phyloP scores from a whole-genome alignment of 2,888 invertebrate species.

The Parochlus steinenii region DNA sequence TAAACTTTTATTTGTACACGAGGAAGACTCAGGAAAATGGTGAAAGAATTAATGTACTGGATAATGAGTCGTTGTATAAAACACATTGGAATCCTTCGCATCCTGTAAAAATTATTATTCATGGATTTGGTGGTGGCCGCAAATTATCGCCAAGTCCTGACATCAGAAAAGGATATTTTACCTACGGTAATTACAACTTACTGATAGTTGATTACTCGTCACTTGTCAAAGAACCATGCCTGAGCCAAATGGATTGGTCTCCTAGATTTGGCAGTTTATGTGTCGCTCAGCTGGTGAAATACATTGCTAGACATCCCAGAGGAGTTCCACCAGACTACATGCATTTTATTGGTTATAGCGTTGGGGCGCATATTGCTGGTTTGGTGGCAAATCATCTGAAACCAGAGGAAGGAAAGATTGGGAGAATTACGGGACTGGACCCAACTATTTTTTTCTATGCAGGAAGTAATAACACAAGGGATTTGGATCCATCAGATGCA shows the following conservation, averaged over 20 bases:
- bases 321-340: slow-evolving; percentile 55
- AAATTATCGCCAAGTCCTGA: slow-evolving; percentile 71
- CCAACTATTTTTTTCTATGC: slow-evolving; percentile 77
- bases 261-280: slow-evolving; percentile 51
- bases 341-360: slow-evolving; percentile 73
- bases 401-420: slow-evolving; percentile 52
- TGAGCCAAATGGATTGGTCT: slow-evolving; percentile 56
- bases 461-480: slow-evolving; percentile 61
- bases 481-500: slow-evolving; percentile 64
- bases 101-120: slow-evolving; percentile 76
- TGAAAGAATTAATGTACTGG: slow-evolving; percentile 50
- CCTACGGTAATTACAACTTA: slow-evolving; percentile 64
- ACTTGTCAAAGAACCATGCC: slow-evolving; percentile 65
- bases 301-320: slow-evolving; percentile 60
- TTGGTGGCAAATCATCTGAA: slow-evolving; percentile 59
- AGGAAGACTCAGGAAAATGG: slow-evolving; percentile 61
- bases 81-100: slow-evolving; percentile 62
- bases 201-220: slow-evolving; percentile 73
- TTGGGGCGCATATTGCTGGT: slow-evolving; percentile 74
- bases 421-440: slow-evolving; percentile 71
- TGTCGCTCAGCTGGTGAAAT: slow-evolving; percentile 64
- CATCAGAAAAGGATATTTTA: slow-evolving; percentile 67
- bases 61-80: slow-evolving; percentile 49
- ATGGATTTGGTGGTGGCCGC: slow-evolving; percentile 78
- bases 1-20: slow-evolving; percentile 68